phyloP scores from a whole-genome alignment of 2,113 vertebrate genomes.

The Numenius arquata region DNA sequence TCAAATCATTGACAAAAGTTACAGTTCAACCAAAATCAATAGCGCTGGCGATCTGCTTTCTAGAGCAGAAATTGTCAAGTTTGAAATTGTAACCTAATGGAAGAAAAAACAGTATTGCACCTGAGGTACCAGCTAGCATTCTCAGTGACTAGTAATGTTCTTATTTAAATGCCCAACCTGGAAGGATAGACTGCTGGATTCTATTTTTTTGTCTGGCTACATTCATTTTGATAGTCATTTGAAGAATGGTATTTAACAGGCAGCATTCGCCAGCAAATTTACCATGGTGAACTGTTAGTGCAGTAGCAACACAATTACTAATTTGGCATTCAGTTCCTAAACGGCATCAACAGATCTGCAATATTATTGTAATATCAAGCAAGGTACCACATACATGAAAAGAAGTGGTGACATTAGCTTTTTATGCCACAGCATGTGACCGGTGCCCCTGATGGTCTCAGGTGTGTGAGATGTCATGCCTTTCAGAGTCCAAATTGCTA shows the following conservation, averaged over 20 bases:
- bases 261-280: not conserved
- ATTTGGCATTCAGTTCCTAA: not conserved
- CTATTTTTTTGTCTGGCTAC: not conserved
- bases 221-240: not conserved
- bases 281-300: not conserved
- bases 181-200: not conserved
- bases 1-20: not conserved
- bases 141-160: not conserved
- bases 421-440: not conserved
- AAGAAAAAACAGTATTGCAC: not conserved
- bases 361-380: not conserved
- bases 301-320: not conserved
- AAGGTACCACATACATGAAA: not conserved
- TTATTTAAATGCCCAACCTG: not conserved
- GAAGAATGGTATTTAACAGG: not conserved
- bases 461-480: not conserved
- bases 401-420: not conserved
- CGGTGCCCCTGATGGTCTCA: not conserved
- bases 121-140: not conserved
- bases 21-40: not conserved
- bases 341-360: not conserved
- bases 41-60: not conserved
- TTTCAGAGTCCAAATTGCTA: not conserved
- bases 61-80: not conserved
- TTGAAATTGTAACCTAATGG: not conserved